These are phyloP conservation scores for Lithophane leautieri DNA, from an alignment of 2,888 invertebrate genomes.

Conservation along the genomic window DNA sequence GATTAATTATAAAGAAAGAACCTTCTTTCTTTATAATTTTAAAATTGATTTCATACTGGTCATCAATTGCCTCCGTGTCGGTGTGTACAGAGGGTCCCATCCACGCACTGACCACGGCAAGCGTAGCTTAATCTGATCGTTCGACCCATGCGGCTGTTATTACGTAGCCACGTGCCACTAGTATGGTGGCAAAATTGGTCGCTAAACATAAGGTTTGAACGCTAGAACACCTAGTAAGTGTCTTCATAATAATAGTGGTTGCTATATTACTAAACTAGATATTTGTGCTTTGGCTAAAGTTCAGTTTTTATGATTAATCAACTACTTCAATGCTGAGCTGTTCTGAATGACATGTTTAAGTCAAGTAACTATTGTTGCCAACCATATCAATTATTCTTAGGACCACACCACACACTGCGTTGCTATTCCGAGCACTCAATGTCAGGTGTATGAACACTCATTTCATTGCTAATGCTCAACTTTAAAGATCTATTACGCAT, in stretches of 20 bases:
- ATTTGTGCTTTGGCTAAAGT: not conserved
- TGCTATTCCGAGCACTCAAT: conserved; percentile 29
- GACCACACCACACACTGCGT: conserved; percentile 7
- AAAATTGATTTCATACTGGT: no score
- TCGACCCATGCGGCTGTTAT: no score
- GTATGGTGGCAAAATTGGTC: no score
- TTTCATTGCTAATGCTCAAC: conserved; percentile 39
- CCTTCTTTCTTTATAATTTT: no score
- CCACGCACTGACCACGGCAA: no score
- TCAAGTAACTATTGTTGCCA: not conserved
- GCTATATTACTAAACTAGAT: not conserved
- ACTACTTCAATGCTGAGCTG: not conserved
- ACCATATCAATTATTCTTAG: not conserved
- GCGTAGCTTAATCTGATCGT: no score
- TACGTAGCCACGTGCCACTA: no score
- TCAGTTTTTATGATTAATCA: not conserved
- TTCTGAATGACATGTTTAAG: not conserved
- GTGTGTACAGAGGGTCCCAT: no score
- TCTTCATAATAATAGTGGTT: not conserved
- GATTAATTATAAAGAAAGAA: no score
- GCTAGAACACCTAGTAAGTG: no score
- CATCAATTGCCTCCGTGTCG: no score
- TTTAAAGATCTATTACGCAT: conserved; percentile 41
- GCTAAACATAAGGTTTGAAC: not conserved
- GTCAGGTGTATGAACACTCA: conserved; percentile 40